These are phyloP conservation scores for Drosophila neutralis DNA, from an alignment of 2,888 invertebrate species.

Conservation along the genomic window DNA sequence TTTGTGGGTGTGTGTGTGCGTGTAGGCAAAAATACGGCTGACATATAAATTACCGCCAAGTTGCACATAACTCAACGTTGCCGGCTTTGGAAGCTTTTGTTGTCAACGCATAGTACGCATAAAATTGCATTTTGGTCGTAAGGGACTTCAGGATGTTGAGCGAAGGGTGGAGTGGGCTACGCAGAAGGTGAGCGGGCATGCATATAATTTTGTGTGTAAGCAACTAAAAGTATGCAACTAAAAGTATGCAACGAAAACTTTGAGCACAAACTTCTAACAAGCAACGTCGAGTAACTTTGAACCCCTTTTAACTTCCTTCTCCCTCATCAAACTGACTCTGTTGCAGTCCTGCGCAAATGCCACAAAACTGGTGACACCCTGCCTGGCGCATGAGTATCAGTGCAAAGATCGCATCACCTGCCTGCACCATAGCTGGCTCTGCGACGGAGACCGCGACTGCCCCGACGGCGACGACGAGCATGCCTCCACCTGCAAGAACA, in stretches of 20 bases:
- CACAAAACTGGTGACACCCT: conserved; percentile 86
- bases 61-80: conserved; percentile 75
- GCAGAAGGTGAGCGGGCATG: background rate
- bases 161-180: background rate
- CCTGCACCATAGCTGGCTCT: conserved; percentile 92
- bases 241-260: conserved; percentile 66
- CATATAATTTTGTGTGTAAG: conserved; percentile 70
- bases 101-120: conserved; percentile 80
- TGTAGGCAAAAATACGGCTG: conserved; percentile 21
- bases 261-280: conserved; percentile 60
- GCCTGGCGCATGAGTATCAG: conserved; percentile 90
- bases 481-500: conserved; percentile 88
- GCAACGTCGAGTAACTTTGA: conserved; percentile 54
- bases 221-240: conserved; percentile 59
- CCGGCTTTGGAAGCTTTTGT: conserved; percentile 78
- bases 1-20: conserved; percentile 11
- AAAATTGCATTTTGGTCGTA: conserved; percentile 75
- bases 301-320: background rate
- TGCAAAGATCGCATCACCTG: conserved; percentile 93
- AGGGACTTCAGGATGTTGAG: background rate
- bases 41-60: conserved; percentile 77
- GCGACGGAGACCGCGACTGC: conserved; percentile 94
- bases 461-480: conserved; percentile 92
- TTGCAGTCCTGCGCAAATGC: conserved; percentile 64
- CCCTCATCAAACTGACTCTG: background rate